Evolutionary conservation across 30 jellyfish, hydroid and myxozoan species (phyloP), one percentile per base, ranked within the genome.

Genomic region (Aurelia aurita complex sp. Pacific): DNA sequence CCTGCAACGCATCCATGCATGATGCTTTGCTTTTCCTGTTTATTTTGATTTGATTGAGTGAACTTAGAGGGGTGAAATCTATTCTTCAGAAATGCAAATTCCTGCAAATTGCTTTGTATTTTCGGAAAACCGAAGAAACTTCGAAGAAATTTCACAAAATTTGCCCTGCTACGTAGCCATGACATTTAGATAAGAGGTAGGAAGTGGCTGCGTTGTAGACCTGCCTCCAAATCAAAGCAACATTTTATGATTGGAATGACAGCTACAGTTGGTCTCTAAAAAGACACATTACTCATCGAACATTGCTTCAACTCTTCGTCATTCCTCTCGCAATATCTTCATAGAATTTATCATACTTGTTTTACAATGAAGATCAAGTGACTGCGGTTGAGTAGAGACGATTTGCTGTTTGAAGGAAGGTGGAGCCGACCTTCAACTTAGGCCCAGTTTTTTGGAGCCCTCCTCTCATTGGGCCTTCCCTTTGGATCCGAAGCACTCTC

Each of bases 191-290:
- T 46, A 9, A 16, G 15, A 46, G 57, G 57, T 46, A 61, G 70
- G 70, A 61, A 61, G 70, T 61, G 70, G 36, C 36, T 61, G 70
- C 13, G 36, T 13, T 61, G 70, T 2, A 61, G 36, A 23, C 32
- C 70, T 17, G 57, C 57, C 57, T 46, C 57, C 32, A 61, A 54
- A 17, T 61, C 36, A 23, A 61, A 61, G 70, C 36, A 23, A n/a
- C 70, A 9, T 61, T 61, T 61, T 17, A 17, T 61, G 70, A 61
- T 61, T n/a, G 34, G 6, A 7, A 4, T 14, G 1, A 64, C 59
- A 54, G 80, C 69, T 34, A 65, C 93, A 84, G 82, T 84, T 84
- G 93, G 87, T 77, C 69, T 63, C 87, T 43, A 68, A 64, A 73
- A 15, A 66, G 50, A 36, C 12, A 54, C 35, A 43, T 43, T 43